phyloP scores from a whole-genome alignment of 37 sponge, comb jelly and placozoan species.

The Sycon ciliatum region DNA sequence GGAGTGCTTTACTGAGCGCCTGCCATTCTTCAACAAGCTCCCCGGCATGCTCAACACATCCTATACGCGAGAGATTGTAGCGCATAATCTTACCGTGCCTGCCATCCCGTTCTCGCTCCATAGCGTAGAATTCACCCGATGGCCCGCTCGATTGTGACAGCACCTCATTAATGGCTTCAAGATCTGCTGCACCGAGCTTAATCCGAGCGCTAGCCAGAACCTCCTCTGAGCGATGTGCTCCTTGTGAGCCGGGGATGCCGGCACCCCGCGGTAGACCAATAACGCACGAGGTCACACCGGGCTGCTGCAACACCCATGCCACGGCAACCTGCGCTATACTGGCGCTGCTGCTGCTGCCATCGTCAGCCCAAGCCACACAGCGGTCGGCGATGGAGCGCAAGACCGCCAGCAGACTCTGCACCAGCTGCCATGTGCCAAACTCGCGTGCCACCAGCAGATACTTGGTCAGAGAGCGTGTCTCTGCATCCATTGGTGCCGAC shows the following conservation, averaged over 20 bases:
- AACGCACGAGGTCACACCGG: too few species aligned
- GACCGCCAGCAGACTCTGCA: slow-evolving; percentile 40
- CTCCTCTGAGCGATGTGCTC: too few species aligned
- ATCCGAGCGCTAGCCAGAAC: slow-evolving; percentile 14
- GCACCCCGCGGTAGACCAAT: too few species aligned
- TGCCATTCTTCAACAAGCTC: too few species aligned
- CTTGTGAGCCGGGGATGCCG: too few species aligned
- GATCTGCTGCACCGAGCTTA: slow-evolving; percentile 25
- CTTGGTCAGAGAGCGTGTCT: slow-evolving; percentile 45
- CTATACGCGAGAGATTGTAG: too few species aligned
- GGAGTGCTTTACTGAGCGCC: too few species aligned
- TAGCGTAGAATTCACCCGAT: slow-evolving; percentile 35
- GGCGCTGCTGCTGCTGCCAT: too few species aligned
- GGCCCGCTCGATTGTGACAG: slow-evolving; percentile 18
- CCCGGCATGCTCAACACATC: too few species aligned
- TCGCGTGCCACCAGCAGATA: slow-evolving; percentile 46
- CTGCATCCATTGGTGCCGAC: slow-evolving; percentile 2
- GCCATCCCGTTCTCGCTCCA: slow-evolving; percentile 41
- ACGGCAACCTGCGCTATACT: too few species aligned
- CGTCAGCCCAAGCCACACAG: too few species aligned
- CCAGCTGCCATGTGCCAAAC: slow-evolving; percentile 51
- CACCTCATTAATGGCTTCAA: slow-evolving; percentile 21
- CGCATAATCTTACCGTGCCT: slow-evolving; percentile 48
- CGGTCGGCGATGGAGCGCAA: slow-evolving; percentile 37
- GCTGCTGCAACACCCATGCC: too few species aligned